Evolutionary conservation across 2,888 invertebrate species (phyloP).

Genomic region (Pollenia angustigena): DNA sequence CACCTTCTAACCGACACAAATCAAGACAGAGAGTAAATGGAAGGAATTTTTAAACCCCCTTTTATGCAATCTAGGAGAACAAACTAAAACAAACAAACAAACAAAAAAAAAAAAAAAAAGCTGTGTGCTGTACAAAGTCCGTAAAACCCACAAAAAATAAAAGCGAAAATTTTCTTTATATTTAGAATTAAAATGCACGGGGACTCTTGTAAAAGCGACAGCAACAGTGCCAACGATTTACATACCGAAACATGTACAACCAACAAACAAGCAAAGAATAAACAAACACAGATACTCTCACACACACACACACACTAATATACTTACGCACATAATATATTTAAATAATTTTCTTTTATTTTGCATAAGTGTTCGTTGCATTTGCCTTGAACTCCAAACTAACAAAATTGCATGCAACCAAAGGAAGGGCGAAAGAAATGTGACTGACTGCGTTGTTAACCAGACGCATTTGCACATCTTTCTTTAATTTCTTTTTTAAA

Average conservation of each 20-base stretch:
- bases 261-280: slow-evolving; percentile 60
- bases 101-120: slow-evolving; percentile 49
- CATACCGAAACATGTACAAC: slow-evolving; percentile 43
- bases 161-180: slow-evolving; percentile 55
- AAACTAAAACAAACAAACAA: slow-evolving; percentile 46
- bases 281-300: slow-evolving; percentile 32
- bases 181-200: slow-evolving; percentile 62
- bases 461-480: slow-evolving; percentile 56
- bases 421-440: slow-evolving; percentile 29
- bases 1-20: background rate
- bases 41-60: slow-evolving; percentile 6
- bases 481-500: background rate
- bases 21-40: background rate
- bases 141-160: slow-evolving; percentile 35
- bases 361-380: slow-evolving; percentile 39
- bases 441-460: slow-evolving; percentile 53
- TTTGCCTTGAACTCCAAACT: slow-evolving; percentile 73
- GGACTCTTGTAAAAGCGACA: slow-evolving; percentile 31
- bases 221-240: slow-evolving; percentile 47
- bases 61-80: slow-evolving; percentile 24
- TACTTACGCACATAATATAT: slow-evolving; percentile 13
- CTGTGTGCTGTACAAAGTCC: slow-evolving; percentile 67
- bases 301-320: slow-evolving; percentile 12
- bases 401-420: slow-evolving; percentile 27
- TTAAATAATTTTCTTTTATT: slow-evolving; percentile 43